A percentile compares a stretch with the other conserved stretches of the same genome.
Evolutionary conservation across 2,797 vertebrate genomes (phyloP).

Genomic region (Pangasius larnaudii): DNA sequence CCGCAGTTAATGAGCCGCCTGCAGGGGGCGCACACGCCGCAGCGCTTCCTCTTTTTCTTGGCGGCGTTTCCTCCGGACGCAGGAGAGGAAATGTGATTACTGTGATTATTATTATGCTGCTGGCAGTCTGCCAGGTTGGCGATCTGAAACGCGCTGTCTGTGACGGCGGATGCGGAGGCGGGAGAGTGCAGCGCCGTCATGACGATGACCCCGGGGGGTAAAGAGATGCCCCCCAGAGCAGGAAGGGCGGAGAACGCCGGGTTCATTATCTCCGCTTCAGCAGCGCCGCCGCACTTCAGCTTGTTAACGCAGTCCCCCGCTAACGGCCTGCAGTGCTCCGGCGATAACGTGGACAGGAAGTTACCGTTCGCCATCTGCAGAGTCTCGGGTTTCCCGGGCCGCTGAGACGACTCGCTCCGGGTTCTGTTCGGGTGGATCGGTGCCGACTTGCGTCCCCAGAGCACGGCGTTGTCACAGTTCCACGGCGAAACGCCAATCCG

Average conservation of each 20-base stretch:
- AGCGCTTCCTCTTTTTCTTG: slow-evolving; percentile 99
- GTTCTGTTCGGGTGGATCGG: slow-evolving; percentile 86
- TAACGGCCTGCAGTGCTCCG: slow-evolving; percentile 97
- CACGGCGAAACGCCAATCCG: slow-evolving; percentile 95
- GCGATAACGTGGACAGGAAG: slow-evolving; percentile 94
- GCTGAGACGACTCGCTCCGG: slow-evolving; percentile 92
- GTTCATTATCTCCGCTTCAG: slow-evolving; percentile 97
- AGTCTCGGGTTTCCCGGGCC: slow-evolving; percentile 91
- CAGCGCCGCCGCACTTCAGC: slow-evolving; percentile 95
- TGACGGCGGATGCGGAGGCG: slow-evolving; percentile 93
- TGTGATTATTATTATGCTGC: slow-evolving; percentile 81
- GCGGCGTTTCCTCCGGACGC: slow-evolving; percentile 90
- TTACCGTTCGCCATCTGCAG: slow-evolving; percentile 97
- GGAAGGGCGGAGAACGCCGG: slow-evolving; percentile 95
- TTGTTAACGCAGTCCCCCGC: slow-evolving; percentile 97
- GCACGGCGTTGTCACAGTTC: slow-evolving; percentile 96
- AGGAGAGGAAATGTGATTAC: slow-evolving; percentile 76
- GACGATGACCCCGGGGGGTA: slow-evolving; percentile 98
- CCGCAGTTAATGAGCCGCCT: slow-evolving; percentile 99
- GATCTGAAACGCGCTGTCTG: slow-evolving; percentile 99
- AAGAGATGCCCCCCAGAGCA: slow-evolving; percentile 95
- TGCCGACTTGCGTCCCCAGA: slow-evolving; percentile 87
- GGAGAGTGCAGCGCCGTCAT: slow-evolving; percentile 99
- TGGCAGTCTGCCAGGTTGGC: slow-evolving; percentile 99
- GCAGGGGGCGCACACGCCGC: slow-evolving; percentile 97